These are phyloP conservation scores for Leptinotarsa juncta DNA, from an alignment of 2,888 invertebrate species.

Conservation along the genomic window DNA sequence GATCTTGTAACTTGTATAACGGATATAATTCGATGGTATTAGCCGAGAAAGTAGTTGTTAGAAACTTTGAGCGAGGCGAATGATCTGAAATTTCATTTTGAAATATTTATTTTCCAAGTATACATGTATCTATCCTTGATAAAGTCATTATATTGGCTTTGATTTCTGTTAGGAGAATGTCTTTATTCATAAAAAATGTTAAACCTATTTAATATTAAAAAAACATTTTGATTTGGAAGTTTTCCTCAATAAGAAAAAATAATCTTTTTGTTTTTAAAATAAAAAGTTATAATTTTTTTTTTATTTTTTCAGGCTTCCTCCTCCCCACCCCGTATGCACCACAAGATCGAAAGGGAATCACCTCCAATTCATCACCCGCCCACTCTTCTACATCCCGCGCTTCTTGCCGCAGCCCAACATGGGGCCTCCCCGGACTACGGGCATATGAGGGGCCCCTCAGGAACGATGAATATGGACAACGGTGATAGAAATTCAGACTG, in stretches of 20 bases:
- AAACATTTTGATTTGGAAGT: no score
- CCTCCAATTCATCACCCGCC: slow-evolving; percentile 88
- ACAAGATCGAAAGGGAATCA: slow-evolving; percentile 81
- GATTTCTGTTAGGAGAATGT: no score
- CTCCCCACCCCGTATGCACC: slow-evolving; percentile 74
- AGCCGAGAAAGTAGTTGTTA: neutral
- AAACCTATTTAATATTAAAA: no score
- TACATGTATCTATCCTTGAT: slow-evolving; percentile 24
- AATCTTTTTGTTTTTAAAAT: no score
- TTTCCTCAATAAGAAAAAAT: no score
- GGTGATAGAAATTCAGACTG: slow-evolving; percentile 90
- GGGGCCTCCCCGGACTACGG: slow-evolving; percentile 85
- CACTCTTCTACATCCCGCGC: slow-evolving; percentile 86
- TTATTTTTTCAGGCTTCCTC: slow-evolving; percentile 62
- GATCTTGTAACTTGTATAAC: no score
- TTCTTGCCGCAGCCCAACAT: slow-evolving; percentile 86
- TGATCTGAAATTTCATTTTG: no score
- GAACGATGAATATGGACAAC: slow-evolving; percentile 77
- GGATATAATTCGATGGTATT: no score
- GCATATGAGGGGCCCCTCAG: slow-evolving; percentile 71
- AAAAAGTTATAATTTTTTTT: neutral
- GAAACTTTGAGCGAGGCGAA: neutral
- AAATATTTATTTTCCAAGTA: slow-evolving; percentile 20
- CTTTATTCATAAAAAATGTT: no score
- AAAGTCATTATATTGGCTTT: no score